phyloP scores from a whole-genome alignment of 2,113 vertebrate species.

The Trinectes maculatus region DNA sequence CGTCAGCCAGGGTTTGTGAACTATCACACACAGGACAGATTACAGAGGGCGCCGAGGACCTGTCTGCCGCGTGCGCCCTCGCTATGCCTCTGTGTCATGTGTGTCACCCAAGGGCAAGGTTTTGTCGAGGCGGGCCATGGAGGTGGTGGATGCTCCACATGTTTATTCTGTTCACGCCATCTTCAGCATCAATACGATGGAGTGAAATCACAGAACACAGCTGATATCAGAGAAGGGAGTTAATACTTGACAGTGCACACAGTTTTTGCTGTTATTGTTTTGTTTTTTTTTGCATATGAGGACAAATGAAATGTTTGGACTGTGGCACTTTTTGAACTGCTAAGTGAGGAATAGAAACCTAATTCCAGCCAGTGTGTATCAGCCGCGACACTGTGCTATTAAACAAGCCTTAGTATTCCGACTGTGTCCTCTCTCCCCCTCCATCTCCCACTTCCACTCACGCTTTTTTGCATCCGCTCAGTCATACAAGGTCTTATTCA shows the following conservation, averaged over 20 bases:
- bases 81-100: slow-evolving; percentile 5
- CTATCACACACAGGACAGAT: slow-evolving; percentile 49
- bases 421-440: slow-evolving; percentile 22
- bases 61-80: slow-evolving; percentile 22
- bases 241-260: no score
- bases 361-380: slow-evolving; percentile 60
- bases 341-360: slow-evolving; percentile 64
- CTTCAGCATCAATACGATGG: slow-evolving; percentile 37
- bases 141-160: slow-evolving; percentile 35
- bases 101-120: slow-evolving; percentile 47
- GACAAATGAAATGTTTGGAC: no score
- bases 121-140: slow-evolving; percentile 8
- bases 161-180: slow-evolving; percentile 23
- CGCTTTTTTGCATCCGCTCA: slow-evolving; percentile 21
- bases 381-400: slow-evolving; percentile 48
- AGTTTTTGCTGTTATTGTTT: no score
- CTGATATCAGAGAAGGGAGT: slow-evolving; percentile 20
- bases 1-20: slow-evolving; percentile 51
- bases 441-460: slow-evolving; percentile 49
- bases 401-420: slow-evolving; percentile 45
- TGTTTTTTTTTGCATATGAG: no score
- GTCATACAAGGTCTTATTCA: slow-evolving; percentile 41
- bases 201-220: slow-evolving; percentile 30
- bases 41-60: slow-evolving; percentile 46
- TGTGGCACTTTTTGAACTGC: slow-evolving; percentile 63